A percentile compares a stretch with the other conserved stretches of the same genome.
Conservation (phyloP, 2,113 vertebrate genomes). For the Tichodroma muraria region DNA sequence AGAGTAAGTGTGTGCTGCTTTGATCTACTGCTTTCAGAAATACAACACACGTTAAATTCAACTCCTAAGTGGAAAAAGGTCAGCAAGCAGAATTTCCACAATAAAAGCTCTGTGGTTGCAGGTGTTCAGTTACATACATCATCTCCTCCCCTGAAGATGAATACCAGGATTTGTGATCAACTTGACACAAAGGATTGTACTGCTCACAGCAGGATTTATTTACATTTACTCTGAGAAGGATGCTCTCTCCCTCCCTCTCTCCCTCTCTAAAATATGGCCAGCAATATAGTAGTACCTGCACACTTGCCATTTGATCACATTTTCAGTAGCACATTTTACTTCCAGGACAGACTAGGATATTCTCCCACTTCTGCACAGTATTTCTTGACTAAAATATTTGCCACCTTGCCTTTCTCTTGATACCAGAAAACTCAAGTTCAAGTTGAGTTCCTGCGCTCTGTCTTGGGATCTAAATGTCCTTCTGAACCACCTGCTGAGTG, state of each 20-base stretch:
- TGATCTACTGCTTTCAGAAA: constrained; percentile 43
- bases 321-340: background rate
- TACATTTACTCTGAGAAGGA: constrained; percentile 79
- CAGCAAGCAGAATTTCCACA: constrained; percentile 59
- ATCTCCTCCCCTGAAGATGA: constrained; percentile 74
- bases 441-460: background rate
- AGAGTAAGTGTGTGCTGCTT: background rate
- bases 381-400: background rate
- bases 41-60: constrained; percentile 24
- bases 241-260: constrained; percentile 72
- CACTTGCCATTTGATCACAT: background rate
- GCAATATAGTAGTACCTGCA: background rate
- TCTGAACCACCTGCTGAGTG: background rate
- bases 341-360: background rate
- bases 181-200: constrained; percentile 84
- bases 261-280: constrained; percentile 10
- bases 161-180: constrained; percentile 79
- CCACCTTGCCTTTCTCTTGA: background rate
- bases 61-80: constrained; percentile 30
- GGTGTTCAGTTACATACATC: constrained; percentile 76
- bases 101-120: constrained; percentile 70
- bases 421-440: background rate
- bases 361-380: background rate
- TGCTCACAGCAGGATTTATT: constrained; percentile 78
- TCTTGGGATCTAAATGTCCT: background rate